Evolutionary conservation across 2,888 invertebrate species (phyloP).

Genomic region (Trachelus stipa): DNA sequence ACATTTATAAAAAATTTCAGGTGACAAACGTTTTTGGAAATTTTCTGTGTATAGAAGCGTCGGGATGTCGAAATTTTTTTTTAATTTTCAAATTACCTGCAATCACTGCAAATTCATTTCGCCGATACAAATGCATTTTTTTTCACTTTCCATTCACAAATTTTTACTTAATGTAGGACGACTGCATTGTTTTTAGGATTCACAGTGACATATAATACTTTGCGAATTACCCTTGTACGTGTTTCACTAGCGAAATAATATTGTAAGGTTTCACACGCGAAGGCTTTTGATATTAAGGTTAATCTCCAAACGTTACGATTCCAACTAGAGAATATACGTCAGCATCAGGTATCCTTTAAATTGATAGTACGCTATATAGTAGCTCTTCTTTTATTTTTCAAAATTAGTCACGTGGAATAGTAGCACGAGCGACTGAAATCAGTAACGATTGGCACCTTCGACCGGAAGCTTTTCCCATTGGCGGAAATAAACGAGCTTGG

Average conservation of each 20-base stretch:
- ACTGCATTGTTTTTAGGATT: slow-evolving; percentile 12
- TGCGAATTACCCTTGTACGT: neutral
- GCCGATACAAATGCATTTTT: neutral
- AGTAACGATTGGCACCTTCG: neutral
- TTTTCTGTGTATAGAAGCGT: too few relatives aligned
- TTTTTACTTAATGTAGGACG: neutral
- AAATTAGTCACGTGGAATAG: neutral
- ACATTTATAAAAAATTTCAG: too few relatives aligned
- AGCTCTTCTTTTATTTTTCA: neutral
- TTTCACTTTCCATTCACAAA: too few relatives aligned
- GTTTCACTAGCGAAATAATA: slow-evolving; percentile 1
- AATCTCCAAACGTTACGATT: slow-evolving; percentile 31
- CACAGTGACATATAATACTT: neutral
- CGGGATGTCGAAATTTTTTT: too few relatives aligned
- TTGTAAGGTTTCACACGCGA: slow-evolving; percentile 45
- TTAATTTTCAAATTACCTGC: too few relatives aligned
- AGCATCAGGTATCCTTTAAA: neutral
- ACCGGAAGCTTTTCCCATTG: neutral
- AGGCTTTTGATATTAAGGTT: slow-evolving; percentile 52
- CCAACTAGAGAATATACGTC: neutral
- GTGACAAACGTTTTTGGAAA: too few relatives aligned
- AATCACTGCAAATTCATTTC: neutral
- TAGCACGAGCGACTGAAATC: neutral
- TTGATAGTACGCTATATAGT: neutral
- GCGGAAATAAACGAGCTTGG: neutral